These are phyloP conservation scores for Microcebus murinus DNA, from an alignment of 2,113 vertebrate species.

Conservation along the genomic window DNA sequence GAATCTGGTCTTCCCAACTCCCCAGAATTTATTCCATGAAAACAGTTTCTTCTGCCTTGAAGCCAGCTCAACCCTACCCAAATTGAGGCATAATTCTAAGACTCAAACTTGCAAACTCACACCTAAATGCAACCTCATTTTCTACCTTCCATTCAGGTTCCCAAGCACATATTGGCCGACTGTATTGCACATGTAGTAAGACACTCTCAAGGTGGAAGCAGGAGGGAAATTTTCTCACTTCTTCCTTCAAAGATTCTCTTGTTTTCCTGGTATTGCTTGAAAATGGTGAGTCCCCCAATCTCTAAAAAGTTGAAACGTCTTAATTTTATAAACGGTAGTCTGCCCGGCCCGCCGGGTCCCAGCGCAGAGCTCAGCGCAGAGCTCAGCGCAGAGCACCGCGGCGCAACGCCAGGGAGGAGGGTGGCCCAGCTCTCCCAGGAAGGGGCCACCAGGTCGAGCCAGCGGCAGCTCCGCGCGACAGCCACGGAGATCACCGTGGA, in stretches of 20 bases:
- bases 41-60: neutral
- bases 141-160: neutral
- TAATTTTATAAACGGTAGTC: neutral
- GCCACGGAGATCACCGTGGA: no score
- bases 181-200: neutral
- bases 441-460: no score
- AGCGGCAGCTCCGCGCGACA: no score
- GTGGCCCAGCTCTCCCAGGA: neutral
- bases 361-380: neutral
- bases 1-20: neutral
- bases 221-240: neutral
- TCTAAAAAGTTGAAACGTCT: neutral
- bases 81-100: neutral
- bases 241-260: neutral
- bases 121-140: neutral
- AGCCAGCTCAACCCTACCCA: neutral
- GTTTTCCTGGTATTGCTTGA: neutral
- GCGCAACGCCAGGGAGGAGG: neutral
- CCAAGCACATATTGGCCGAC: neutral
- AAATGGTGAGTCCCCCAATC: neutral
- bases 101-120: neutral
- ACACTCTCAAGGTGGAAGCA: neutral
- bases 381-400: no score
- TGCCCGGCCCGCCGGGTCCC: accelerated
- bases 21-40: neutral